Conservation (phyloP, 1,140 invertebrate genomes). For the Drosophila athabasca region DNA sequence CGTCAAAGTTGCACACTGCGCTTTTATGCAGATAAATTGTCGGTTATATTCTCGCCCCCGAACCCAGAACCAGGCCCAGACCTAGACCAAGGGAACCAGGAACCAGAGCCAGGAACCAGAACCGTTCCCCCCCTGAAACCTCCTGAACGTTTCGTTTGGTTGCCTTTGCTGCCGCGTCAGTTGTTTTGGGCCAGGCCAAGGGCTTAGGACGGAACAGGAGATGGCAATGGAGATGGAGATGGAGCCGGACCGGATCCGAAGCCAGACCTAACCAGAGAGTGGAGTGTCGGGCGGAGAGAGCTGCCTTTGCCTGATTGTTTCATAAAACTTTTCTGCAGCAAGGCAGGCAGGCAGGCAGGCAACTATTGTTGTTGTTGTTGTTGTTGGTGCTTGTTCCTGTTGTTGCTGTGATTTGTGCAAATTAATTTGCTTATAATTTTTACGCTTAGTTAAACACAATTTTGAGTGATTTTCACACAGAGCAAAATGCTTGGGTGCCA, state of each 20-base stretch:
- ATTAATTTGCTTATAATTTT: conserved; percentile 82
- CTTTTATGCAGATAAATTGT: conserved; percentile 82
- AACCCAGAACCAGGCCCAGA: no score
- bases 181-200: conserved; percentile 38
- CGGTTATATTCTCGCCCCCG: conserved; percentile 55
- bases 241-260: conserved; percentile 23
- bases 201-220: conserved; percentile 23
- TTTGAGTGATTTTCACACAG: conserved; percentile 82
- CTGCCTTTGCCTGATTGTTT: conserved; percentile 74
- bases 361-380: conserved; percentile 68
- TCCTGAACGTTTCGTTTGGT: conserved; percentile 52
- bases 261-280: conserved; percentile 39
- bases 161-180: conserved; percentile 61
- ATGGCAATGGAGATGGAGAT: neutral
- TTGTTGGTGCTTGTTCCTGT: conserved; percentile 22
- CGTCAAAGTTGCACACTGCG: conserved; percentile 80
- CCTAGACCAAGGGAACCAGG: neutral
- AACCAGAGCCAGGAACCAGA: no score
- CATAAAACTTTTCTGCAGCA: conserved; percentile 75
- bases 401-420: conserved; percentile 75
- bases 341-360: conserved; percentile 62
- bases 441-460: conserved; percentile 82
- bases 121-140: conserved; percentile 9
- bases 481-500: conserved; percentile 63
- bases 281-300: conserved; percentile 5